Evolutionary conservation across 2,888 invertebrate species (phyloP).

Genomic region (Tipula vernalis): DNA sequence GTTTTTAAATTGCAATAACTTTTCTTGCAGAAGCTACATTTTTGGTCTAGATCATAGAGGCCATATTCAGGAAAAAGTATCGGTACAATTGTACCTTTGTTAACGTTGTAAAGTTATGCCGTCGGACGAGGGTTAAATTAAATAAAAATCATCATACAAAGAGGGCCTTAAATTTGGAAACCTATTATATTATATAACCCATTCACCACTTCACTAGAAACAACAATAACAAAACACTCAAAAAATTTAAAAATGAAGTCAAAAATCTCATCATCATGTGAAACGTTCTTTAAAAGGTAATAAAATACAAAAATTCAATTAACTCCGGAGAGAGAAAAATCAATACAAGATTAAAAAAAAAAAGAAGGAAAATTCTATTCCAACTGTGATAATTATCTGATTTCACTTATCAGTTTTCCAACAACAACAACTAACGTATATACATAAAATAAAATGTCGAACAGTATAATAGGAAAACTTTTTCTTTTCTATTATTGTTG

Average conservation of each 20-base stretch:
- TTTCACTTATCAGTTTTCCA: background rate
- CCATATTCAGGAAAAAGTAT: no score
- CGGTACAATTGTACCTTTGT: no score
- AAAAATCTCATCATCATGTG: background rate
- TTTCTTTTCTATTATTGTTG: background rate
- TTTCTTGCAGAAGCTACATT: no score
- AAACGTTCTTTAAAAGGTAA: background rate
- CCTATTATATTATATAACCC: no score
- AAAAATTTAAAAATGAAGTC: background rate
- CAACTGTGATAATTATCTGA: slow-evolving; percentile 4
- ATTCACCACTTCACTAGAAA: background rate
- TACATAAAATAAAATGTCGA: background rate
- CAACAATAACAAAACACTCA: background rate
- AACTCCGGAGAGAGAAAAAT: background rate
- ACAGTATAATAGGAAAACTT: background rate
- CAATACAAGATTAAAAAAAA: background rate
- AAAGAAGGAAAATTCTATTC: background rate
- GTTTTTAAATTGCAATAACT: no score
- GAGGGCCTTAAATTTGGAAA: no score
- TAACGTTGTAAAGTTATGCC: no score
- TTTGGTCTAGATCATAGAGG: no score
- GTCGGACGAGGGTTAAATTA: no score
- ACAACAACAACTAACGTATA: background rate
- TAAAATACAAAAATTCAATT: background rate
- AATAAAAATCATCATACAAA: background rate